Percentiles rank a stretch among this genome's conserved stretches.
Conservation (phyloP, 2,888 invertebrate species). For the Nephrotoma flavescens region DNA sequence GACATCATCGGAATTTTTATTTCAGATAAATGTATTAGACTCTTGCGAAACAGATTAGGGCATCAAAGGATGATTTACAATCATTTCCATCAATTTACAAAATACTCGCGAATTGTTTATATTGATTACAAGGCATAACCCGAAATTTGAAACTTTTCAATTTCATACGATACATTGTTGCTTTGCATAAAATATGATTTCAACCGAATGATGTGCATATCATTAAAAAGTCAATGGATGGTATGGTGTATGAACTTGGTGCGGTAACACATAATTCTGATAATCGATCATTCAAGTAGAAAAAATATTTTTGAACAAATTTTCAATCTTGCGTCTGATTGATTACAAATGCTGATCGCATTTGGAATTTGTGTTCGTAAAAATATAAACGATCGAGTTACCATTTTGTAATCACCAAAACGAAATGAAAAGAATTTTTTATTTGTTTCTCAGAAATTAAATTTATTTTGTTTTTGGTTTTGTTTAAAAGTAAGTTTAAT, state of each 20-base stretch:
- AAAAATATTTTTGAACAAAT: not conserved
- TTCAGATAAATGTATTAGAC: no score
- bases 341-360: not conserved
- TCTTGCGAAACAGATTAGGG: no score
- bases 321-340: not conserved
- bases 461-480: not conserved
- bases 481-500: not conserved
- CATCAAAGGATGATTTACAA: no score
- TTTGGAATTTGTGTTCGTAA: not conserved
- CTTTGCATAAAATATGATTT: not conserved
- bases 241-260: not conserved
- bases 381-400: not conserved
- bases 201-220: not conserved
- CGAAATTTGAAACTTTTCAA: not conserved
- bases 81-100: not conserved
- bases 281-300: not conserved
- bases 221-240: not conserved
- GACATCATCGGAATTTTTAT: no score
- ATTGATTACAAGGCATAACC: not conserved
- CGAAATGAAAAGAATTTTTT: not conserved
- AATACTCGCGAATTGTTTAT: not conserved
- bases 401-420: not conserved
- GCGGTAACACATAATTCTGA: not conserved
- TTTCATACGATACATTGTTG: not conserved
- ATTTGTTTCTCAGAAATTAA: not conserved